Evolutionary conservation across 2,888 invertebrate species (phyloP).

Genomic region (Tryphoninae sp.): DNA sequence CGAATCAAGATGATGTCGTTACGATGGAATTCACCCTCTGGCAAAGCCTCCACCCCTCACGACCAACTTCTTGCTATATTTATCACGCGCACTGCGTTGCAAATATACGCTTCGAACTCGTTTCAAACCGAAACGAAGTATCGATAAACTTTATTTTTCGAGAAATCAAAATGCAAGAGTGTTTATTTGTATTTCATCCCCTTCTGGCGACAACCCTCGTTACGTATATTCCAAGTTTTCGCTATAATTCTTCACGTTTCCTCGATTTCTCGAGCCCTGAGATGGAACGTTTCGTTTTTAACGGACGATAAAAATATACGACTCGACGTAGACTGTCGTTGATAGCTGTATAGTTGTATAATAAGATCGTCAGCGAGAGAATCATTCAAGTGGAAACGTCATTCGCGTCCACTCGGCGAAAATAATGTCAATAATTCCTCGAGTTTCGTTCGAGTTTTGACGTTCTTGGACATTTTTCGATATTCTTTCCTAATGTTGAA

Average conservation of each 20-base stretch:
- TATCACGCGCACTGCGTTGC: neutral
- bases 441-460: neutral
- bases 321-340: neutral
- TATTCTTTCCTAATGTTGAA: neutral
- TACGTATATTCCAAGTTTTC: neutral
- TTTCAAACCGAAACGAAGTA: neutral
- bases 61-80: too few species aligned
- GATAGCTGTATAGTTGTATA: neutral
- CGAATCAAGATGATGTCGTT: neutral
- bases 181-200: neutral
- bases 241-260: neutral
- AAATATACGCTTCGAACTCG: neutral
- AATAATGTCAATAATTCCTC: neutral
- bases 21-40: neutral
- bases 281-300: neutral
- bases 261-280: neutral
- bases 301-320: neutral
- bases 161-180: neutral
- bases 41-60: neutral
- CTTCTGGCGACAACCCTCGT: too few species aligned
- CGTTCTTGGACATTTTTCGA: neutral
- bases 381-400: neutral
- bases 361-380: neutral
- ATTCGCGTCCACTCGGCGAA: neutral
- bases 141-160: conserved; percentile 10